Percentiles rank a stretch among this genome's conserved stretches.
Evolutionary conservation across 1,140 invertebrate genomes (phyloP).

Genomic region (Platyscapa corneri): DNA sequence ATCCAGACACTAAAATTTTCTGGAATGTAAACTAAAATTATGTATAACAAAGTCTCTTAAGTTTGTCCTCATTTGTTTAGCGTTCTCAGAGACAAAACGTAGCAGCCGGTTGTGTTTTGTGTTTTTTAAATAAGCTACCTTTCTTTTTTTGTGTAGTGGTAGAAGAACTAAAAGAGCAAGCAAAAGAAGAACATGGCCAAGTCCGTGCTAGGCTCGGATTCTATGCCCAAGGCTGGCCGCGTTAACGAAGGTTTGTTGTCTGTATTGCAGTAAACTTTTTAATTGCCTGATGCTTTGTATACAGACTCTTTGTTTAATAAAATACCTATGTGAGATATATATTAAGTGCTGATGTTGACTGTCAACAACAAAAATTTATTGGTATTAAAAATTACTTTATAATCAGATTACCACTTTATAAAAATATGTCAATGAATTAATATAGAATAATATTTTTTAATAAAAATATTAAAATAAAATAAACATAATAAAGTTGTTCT

Average conservation of each 20-base stretch:
- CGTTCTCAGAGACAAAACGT: background rate
- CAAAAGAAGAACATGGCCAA: slow-evolving; percentile 65
- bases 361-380: background rate
- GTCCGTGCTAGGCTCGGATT: slow-evolving; percentile 69
- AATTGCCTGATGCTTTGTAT: background rate
- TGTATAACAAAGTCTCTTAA: background rate
- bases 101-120: background rate
- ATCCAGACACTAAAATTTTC: background rate
- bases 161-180: background rate
- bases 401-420: no score
- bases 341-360: background rate
- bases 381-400: no score
- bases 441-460: no score
- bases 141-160: background rate
- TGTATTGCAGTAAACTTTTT: background rate
- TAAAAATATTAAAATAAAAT: no score
- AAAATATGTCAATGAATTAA: no score
- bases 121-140: background rate
- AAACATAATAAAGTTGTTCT: background rate
- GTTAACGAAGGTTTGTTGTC: slow-evolving; percentile 71
- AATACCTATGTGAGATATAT: background rate
- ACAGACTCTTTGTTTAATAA: background rate
- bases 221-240: slow-evolving; percentile 69
- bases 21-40: slow-evolving; percentile 11
- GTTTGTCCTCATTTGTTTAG: background rate